Evolutionary conservation across 2,113 vertebrate genomes (phyloP), one percentile per base, ranked within the genome.

Genomic region (Dicentrarchus labrax): DNA sequence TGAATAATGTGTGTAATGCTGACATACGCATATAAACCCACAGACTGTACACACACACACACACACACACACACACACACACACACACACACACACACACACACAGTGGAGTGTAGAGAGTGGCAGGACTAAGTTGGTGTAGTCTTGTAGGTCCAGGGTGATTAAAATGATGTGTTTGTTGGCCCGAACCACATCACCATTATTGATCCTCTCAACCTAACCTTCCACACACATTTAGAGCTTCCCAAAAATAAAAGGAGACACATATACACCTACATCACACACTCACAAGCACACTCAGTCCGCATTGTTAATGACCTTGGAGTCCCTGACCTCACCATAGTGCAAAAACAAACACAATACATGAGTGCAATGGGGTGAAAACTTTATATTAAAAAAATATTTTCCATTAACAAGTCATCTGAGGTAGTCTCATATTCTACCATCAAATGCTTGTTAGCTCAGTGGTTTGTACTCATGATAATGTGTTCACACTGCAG

Each of bases 151-250:
- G 53, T 85, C 51, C 80, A 15, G 65, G 65, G 69, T 90, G 86
- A 92, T 93, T 88, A 90, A 43, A 80, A 83, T 86, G 86, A 92
- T 91, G 91, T 68, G 84, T 80, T 85, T 89, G 60, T 75, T 92
- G 92, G 90, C 90, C 38, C 17, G 41, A 60, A 60, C 80, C 69
- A 82, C 71, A 19, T 87, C 82, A 67, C 72, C 80, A 38, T 62
- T 83, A 88, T 78, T 84, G 82, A 89, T 91, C 74, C 59, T 47
- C 76, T 73, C 24, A 53, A 43, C 61, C 62, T 88, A 80, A 64
- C 73, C 69, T 65, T 61, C 76, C 38, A 73, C 19, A 59, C 15
- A 62, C 57, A 71, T 78, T 83, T 73, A 69, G 51, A 30, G 59
- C 73, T 30, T 8, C 19, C 45, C 36, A 41, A 48, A 83, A 80